Evolutionary conservation across 92 coral and sea anemone species (phyloP).

Genomic region (Ricordea florida): DNA sequence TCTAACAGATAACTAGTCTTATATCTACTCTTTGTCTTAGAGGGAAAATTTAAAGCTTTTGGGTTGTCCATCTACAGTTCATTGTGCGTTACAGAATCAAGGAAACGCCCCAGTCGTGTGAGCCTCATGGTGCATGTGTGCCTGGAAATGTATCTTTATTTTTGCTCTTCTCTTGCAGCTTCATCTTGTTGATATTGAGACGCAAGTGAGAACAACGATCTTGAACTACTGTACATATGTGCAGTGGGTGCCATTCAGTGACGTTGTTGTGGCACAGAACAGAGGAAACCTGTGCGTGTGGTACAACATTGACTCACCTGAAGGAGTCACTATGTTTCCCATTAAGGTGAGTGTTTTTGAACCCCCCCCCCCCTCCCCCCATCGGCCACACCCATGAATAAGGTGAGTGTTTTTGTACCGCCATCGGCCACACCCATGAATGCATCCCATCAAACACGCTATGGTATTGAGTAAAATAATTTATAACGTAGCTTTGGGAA

Average conservation of each 20-base stretch:
- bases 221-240: slow-evolving; percentile 97
- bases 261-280: slow-evolving; percentile 99
- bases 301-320: slow-evolving; percentile 99
- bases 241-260: slow-evolving; percentile 98
- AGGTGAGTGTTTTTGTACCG: neutral
- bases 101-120: too few relatives aligned
- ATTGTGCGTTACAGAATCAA: too few relatives aligned
- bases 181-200: slow-evolving; percentile 87
- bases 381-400: neutral
- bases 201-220: slow-evolving; percentile 89
- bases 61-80: slow-evolving; percentile 91
- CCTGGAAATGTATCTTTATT: neutral
- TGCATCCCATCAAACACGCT: too few relatives aligned
- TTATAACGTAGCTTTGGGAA: too few relatives aligned
- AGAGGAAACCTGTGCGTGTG: slow-evolving; percentile 96
- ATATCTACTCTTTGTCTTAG: slow-evolving; percentile 38
- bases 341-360: slow-evolving; percentile 74
- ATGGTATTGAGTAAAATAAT: too few relatives aligned
- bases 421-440: too few relatives aligned
- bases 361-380: too few relatives aligned
- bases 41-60: slow-evolving; percentile 87
- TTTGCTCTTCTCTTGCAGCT: slow-evolving; percentile 50
- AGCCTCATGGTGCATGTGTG: too few relatives aligned
- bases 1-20: too few relatives aligned
- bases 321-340: slow-evolving; percentile 98